phyloP scores from a whole-genome alignment of 2,888 invertebrate genomes.

The Campoplex capitator region DNA sequence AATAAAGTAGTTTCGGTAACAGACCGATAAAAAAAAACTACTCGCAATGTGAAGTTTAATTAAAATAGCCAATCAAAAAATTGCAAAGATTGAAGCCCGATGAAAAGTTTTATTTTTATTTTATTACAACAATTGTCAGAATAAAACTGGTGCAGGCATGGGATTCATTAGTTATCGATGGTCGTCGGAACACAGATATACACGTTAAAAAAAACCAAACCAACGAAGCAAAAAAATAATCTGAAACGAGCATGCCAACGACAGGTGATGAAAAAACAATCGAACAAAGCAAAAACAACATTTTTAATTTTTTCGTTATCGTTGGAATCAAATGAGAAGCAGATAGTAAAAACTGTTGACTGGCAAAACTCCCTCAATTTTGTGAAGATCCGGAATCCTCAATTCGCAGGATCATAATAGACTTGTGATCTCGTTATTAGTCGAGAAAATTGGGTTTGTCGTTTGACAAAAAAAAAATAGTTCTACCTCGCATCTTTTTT shows the following conservation, averaged over 20 bases:
- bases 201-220: not conserved
- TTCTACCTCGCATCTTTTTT: not conserved
- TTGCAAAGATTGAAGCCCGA: not conserved
- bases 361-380: not conserved
- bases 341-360: no score
- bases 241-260: not conserved
- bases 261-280: not conserved
- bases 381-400: not conserved
- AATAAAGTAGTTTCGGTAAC: conserved; percentile 2
- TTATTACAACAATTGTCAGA: not conserved
- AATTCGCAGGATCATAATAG: not conserved
- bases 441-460: not conserved
- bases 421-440: not conserved
- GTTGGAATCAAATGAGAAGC: no score
- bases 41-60: not conserved
- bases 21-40: not conserved
- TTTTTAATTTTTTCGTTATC: not conserved
- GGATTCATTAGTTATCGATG: not conserved
- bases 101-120: not conserved
- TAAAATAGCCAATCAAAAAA: not conserved
- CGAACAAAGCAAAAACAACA: not conserved
- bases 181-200: not conserved
- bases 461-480: not conserved
- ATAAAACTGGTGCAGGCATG: not conserved
- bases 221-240: not conserved